Base-by-base conservation (phyloP, 2,888 invertebrate genomes). In the Craniophora ligustri region DNA sequence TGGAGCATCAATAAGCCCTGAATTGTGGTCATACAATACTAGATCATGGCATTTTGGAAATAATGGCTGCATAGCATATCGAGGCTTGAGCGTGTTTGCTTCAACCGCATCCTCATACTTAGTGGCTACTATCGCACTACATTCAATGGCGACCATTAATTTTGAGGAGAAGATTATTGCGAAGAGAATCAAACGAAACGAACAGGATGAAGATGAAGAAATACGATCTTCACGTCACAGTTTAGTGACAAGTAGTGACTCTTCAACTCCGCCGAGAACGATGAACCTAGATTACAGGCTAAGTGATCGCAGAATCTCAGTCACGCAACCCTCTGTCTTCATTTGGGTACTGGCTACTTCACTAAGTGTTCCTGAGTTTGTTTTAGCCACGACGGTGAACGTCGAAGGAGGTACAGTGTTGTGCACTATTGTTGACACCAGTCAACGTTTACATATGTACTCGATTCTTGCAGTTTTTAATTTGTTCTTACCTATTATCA, bases 331-430 rank as follows among this genome's bases (percentile, higher is more conserved):
- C 1, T 87, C 92, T 16, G 75, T 94, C 48, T 93, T 95, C 64
- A 90, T 95, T 39, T 95, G 95, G 95, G 87, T 95, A 60, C 77
- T 95, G 39, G 91, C 94, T 26, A 78, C 92, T 34, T 95, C 95
- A 0, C 79, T 95, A 26, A 95, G 95, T 77, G 89, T 95, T 39
- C 95, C 95, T 7, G 94, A 94, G 69, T 94, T 94, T 78, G 88
- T 91, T 19, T 82, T 95, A 61, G 93, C 95, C 4, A 91, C 94
- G 5, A 91, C 91, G 35, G 79, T 94, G 38, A 82, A 86, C 54
- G 74, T 87, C 4, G 88, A 90, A 47, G 78, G 84, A 35, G 84
- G 86, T 40, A 71, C 78, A 8, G 82, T 88, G 10, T 68, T 94
- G 21, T 95, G 95, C 75, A 92, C 94, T 11, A 85, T 94, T 60